Conservation (phyloP, 2,113 vertebrate genomes). For the Trichechus manatus region DNA sequence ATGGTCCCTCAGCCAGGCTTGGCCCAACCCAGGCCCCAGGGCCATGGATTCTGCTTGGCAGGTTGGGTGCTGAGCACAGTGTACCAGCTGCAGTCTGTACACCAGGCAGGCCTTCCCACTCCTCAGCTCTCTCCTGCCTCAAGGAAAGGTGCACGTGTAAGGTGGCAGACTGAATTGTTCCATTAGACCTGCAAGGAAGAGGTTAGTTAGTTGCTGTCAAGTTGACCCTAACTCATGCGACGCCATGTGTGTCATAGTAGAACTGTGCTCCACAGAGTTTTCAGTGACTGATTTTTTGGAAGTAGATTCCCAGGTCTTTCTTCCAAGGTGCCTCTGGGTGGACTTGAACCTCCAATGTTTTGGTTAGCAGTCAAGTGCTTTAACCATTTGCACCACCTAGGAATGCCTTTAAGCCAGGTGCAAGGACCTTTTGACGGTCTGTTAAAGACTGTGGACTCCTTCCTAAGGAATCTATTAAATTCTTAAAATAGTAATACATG, state of each 20-base stretch:
- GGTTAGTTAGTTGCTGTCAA: background rate
- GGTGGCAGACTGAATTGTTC: background rate
- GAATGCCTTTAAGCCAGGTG: background rate
- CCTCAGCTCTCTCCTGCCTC: background rate
- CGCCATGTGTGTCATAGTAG: background rate
- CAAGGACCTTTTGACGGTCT: background rate
- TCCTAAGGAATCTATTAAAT: conserved; percentile 24
- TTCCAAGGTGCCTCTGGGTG: background rate
- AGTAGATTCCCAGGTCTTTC: background rate
- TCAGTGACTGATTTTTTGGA: background rate
- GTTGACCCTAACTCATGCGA: background rate
- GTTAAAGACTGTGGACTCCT: background rate
- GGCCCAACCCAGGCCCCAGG: background rate
- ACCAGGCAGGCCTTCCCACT: background rate
- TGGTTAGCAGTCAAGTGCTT: background rate
- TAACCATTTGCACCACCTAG: background rate
- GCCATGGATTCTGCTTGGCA: background rate
- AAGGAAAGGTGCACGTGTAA: background rate
- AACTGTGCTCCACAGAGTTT: background rate
- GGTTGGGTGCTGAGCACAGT: background rate
- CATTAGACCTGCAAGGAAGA: background rate
- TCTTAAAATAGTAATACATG: background rate
- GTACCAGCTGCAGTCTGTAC: background rate
- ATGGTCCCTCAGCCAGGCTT: background rate
- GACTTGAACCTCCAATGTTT: background rate